These are phyloP conservation scores for Apocheima hispidaria DNA, from an alignment of 2,888 invertebrate genomes.

Conservation along the genomic window DNA sequence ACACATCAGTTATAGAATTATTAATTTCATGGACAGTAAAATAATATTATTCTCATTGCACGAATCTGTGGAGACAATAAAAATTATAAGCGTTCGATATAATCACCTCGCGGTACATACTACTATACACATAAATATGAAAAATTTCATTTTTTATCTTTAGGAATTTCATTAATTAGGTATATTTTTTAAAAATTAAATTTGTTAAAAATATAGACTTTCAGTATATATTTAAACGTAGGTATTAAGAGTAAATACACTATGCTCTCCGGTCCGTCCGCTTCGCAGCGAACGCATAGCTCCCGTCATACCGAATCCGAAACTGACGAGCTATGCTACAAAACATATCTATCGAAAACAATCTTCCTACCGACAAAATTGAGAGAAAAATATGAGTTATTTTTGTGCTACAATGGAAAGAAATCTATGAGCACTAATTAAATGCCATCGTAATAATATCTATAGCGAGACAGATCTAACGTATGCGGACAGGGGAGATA, in stretches of 20 bases:
- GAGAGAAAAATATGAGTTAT: constrained; percentile 62
- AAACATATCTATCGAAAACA: constrained; percentile 62
- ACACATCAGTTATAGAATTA: constrained; percentile 83
- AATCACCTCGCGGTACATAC: constrained; percentile 76
- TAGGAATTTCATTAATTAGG: constrained; percentile 83
- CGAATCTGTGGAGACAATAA: constrained; percentile 67
- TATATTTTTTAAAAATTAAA: constrained; percentile 76
- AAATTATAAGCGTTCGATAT: constrained; percentile 63
- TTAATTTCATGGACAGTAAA: constrained; percentile 82
- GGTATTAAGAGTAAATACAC: constrained; percentile 72
- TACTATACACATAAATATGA: constrained; percentile 80
- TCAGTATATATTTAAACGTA: constrained; percentile 78
- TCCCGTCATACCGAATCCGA: constrained; percentile 57
- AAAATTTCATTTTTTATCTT: constrained; percentile 81
- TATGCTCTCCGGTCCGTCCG: constrained; percentile 66
- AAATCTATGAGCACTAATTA: constrained; percentile 75
- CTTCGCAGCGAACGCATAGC: constrained; percentile 56
- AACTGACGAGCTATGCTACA: constrained; percentile 66
- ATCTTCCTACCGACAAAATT: constrained; percentile 65
- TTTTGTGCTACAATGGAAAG: constrained; percentile 73
- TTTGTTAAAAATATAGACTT: constrained; percentile 84
- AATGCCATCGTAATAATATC: constrained; percentile 70
- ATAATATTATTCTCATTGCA: constrained; percentile 75
- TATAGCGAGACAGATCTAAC: constrained; percentile 63
- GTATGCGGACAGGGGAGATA: constrained; percentile 57